These are phyloP conservation scores for Pomatorhinus ruficollis DNA, from an alignment of 2,113 vertebrate genomes.

Conservation along the genomic window DNA sequence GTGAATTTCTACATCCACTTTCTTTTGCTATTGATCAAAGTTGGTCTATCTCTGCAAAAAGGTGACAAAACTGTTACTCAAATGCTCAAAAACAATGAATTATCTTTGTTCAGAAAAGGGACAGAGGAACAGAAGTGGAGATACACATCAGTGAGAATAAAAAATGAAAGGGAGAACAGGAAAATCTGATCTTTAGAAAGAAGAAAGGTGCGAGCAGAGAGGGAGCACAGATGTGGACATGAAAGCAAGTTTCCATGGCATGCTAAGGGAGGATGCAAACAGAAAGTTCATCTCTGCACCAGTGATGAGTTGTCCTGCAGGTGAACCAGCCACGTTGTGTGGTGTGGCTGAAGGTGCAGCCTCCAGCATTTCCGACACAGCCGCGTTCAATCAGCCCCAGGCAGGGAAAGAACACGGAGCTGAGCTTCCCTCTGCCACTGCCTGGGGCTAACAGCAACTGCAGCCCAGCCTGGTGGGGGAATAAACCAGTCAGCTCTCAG, in stretches of 20 bases:
- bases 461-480: not conserved
- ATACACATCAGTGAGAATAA: not conserved
- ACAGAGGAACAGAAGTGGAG: not conserved
- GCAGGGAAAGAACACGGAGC: not conserved
- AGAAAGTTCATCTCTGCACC: not conserved
- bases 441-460: not conserved
- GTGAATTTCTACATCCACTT: not conserved
- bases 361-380: not conserved
- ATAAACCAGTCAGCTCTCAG: not conserved
- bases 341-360: not conserved
- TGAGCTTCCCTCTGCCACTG: not conserved
- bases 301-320: accelerated
- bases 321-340: accelerated
- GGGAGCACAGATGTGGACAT: not conserved
- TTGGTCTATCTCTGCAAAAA: not conserved
- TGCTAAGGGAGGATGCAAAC: not conserved
- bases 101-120: not conserved
- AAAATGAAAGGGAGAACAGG: not conserved
- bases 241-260: not conserved
- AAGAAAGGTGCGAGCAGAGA: not conserved
- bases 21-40: not conserved
- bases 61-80: not conserved
- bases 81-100: not conserved
- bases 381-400: accelerated
- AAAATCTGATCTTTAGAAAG: not conserved